Evolutionary conservation across 1,140 invertebrate species (phyloP).

Genomic region (Zaprionus camerounensis): DNA sequence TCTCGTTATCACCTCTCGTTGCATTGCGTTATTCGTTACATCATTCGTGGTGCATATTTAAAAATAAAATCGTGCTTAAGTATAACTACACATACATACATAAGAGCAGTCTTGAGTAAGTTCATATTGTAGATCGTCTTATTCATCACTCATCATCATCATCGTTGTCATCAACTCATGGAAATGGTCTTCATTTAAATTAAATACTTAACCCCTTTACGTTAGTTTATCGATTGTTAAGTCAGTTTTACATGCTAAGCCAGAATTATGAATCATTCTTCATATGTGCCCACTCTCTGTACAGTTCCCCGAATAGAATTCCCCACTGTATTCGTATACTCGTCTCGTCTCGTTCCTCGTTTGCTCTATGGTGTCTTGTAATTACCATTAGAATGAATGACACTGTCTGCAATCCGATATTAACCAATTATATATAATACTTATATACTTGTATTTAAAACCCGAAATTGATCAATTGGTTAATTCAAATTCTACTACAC

Average conservation of each 20-base stretch:
- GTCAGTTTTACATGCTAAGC: slow-evolving; percentile 45
- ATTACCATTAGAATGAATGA: slow-evolving; percentile 62
- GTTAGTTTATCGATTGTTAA: slow-evolving; percentile 44
- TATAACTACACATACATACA: neutral
- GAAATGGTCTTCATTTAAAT: slow-evolving; percentile 12
- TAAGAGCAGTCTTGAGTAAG: slow-evolving; percentile 39
- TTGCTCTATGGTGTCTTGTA: slow-evolving; percentile 59
- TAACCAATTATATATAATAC: slow-evolving; percentile 79
- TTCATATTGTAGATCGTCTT: slow-evolving; percentile 45
- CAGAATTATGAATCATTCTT: slow-evolving; percentile 45
- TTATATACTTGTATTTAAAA: slow-evolving; percentile 59
- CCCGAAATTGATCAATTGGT: slow-evolving; percentile 12
- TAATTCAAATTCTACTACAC: slow-evolving; percentile 29
- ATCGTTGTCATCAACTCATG: slow-evolving; percentile 9
- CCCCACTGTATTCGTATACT: slow-evolving; percentile 29
- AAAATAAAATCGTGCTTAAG: slow-evolving; percentile 3
- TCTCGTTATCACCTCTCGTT: slow-evolving; percentile 68
- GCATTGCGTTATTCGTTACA: slow-evolving; percentile 54
- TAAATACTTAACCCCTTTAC: slow-evolving; percentile 25
- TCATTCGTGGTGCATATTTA: slow-evolving; percentile 14
- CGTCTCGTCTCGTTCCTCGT: slow-evolving; percentile 27
- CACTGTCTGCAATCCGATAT: slow-evolving; percentile 49
- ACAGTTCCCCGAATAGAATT: slow-evolving; percentile 28
- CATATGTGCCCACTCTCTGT: slow-evolving; percentile 24
- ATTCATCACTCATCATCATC: slow-evolving; percentile 11